Conservation (phyloP, 2,113 vertebrate species). For the Saguinus imperator region DNA sequence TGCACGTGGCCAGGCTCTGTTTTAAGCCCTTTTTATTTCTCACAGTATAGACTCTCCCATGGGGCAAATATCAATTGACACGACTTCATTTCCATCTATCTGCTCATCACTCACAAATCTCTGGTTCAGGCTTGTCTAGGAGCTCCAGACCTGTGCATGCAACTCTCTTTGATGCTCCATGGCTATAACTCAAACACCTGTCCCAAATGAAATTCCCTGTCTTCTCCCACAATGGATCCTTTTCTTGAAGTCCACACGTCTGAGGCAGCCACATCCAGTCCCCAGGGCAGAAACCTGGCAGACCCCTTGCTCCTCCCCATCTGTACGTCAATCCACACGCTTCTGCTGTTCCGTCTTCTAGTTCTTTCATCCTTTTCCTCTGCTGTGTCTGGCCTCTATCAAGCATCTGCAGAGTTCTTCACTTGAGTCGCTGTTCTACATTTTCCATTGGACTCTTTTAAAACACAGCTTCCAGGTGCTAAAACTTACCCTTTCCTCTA, state of each 20-base stretch:
- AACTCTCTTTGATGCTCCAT: neutral
- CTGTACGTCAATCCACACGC: neutral
- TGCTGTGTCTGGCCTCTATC: neutral
- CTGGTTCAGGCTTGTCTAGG: neutral
- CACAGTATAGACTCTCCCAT: neutral
- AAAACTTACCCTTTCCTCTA: neutral
- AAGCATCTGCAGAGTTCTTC: neutral
- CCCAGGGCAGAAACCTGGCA: neutral
- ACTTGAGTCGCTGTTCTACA: neutral
- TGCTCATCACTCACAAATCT: neutral
- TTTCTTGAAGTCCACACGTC: neutral
- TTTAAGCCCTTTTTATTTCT: neutral
- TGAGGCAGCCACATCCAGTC: neutral
- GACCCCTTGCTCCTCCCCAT: neutral
- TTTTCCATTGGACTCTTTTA: conserved; percentile 3
- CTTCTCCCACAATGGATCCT: neutral
- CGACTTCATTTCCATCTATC: neutral
- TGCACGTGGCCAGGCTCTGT: neutral
- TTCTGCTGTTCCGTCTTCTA: neutral
- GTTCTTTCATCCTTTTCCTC: neutral
- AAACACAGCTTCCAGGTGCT: neutral
- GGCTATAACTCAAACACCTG: neutral
- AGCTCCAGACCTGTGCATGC: neutral
- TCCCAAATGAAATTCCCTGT: too few species aligned
- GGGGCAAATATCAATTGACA: neutral